phyloP scores from a whole-genome alignment of 2,113 vertebrate species.

The Tinamus guttatus region DNA sequence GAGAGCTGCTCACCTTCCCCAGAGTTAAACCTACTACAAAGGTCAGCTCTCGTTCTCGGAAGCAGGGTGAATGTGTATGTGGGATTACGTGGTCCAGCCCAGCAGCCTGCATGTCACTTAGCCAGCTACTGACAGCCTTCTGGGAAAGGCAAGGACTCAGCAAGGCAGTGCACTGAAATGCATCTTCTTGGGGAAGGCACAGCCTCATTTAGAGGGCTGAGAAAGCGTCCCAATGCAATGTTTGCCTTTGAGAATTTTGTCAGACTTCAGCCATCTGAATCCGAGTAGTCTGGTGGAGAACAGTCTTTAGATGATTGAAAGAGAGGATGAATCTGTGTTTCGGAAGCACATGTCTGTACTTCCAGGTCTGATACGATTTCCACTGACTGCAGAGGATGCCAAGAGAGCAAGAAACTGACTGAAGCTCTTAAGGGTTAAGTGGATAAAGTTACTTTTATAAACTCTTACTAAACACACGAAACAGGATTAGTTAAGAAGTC shows the following conservation, averaged over 20 bases:
- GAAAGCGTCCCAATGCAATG: not conserved
- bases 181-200: not conserved
- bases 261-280: not conserved
- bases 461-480: not conserved
- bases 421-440: not conserved
- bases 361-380: not conserved
- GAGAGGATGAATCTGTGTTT: not conserved
- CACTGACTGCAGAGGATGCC: not conserved
- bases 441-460: not conserved
- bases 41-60: constrained; percentile 59
- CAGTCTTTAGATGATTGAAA: not conserved
- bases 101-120: not conserved
- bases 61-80: not conserved
- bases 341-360: not conserved
- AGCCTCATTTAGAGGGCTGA: not conserved
- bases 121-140: not conserved
- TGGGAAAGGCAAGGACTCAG: not conserved
- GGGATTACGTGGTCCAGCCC: not conserved
- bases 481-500: not conserved
- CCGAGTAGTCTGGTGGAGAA: not conserved
- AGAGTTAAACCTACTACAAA: constrained; percentile 72
- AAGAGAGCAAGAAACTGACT: not conserved
- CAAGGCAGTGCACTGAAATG: not conserved
- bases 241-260: not conserved
- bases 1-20: constrained; percentile 69